These are phyloP conservation scores for Trachelus stipa DNA, from an alignment of 2,888 invertebrate species.

Conservation along the genomic window DNA sequence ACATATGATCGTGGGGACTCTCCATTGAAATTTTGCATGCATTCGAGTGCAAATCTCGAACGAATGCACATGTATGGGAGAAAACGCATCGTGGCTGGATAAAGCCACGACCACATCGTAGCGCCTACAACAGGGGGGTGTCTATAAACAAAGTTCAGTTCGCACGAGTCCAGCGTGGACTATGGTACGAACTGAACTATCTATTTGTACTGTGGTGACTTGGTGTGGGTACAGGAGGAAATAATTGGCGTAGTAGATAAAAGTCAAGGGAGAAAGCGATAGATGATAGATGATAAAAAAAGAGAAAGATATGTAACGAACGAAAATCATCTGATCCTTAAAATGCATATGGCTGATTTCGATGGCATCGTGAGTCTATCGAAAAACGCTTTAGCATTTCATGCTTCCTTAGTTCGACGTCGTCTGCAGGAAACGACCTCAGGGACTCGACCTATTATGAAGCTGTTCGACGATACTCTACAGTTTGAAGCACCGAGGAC, in stretches of 20 bases:
- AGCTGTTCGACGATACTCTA: not conserved
- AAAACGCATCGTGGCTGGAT: not conserved
- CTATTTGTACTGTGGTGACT: constrained; percentile 14
- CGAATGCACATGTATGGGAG: not conserved
- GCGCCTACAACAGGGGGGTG: not conserved
- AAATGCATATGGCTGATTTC: constrained; percentile 25
- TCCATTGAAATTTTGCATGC: not conserved
- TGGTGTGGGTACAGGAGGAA: not conserved
- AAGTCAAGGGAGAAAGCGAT: constrained; percentile 10
- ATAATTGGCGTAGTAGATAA: not conserved
- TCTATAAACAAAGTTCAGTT: constrained; percentile 39
- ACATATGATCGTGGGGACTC: not conserved
- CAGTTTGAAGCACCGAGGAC: not conserved
- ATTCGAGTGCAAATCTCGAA: not conserved
- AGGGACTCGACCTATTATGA: not conserved
- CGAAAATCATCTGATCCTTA: not conserved
- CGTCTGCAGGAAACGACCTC: not conserved
- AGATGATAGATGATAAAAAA: constrained; percentile 11
- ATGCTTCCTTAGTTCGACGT: not conserved
- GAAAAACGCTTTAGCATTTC: constrained; percentile 6
- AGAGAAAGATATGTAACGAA: not conserved
- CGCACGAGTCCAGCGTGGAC: constrained; percentile 19
- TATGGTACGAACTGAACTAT: constrained; percentile 17
- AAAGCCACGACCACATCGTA: not conserved
- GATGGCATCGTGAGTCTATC: constrained; percentile 6